Evolutionary conservation across 2,113 vertebrate species (phyloP).

Genomic region (Hypocryptadius cinnamomeus): DNA sequence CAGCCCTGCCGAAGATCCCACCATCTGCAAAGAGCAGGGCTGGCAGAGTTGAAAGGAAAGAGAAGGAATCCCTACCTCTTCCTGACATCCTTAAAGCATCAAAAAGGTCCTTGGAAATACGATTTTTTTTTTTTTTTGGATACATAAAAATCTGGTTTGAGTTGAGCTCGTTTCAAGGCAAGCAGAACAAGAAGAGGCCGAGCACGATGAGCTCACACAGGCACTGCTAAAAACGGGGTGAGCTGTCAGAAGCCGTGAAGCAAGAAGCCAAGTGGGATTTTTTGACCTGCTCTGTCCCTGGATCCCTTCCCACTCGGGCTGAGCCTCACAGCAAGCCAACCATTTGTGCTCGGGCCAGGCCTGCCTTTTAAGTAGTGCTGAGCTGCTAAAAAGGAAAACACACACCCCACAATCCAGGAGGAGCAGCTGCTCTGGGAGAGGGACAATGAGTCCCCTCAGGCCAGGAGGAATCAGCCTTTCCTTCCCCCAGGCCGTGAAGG

Average conservation of each 20-base stretch:
- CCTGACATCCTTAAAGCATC: neutral
- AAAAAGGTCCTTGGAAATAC: neutral
- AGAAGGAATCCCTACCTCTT: neutral
- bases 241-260: neutral
- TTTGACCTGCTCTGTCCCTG: neutral
- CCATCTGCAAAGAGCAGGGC: neutral
- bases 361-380: neutral
- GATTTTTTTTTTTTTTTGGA: neutral
- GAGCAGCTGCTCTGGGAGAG: neutral
- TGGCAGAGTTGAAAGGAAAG: neutral
- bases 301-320: neutral
- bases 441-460: conserved; percentile 22
- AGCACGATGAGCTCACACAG: neutral
- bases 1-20: neutral
- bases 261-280: neutral
- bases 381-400: neutral
- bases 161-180: neutral
- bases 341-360: neutral
- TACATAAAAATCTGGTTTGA: neutral
- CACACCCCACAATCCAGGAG: neutral
- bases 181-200: neutral
- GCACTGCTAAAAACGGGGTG: neutral
- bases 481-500: neutral
- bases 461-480: conserved; percentile 2
- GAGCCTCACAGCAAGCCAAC: neutral